phyloP scores from a whole-genome alignment of 1,140 invertebrate species.

The Halictus rubicundus region DNA sequence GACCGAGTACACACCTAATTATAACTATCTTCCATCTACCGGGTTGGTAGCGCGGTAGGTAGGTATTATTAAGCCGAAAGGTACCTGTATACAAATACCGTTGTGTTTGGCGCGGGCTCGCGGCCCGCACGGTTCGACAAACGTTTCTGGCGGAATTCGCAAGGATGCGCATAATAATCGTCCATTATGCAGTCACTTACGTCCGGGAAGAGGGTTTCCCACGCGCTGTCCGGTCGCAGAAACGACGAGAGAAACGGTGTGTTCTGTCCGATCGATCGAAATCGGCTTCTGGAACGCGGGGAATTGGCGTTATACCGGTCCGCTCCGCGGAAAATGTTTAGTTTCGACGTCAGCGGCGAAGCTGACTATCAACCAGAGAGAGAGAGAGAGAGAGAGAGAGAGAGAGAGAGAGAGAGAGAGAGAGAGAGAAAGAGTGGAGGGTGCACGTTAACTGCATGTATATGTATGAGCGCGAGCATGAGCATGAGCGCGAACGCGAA shows the following conservation, averaged over 20 bases:
- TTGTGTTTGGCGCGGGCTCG: conserved; percentile 61
- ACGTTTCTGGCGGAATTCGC: conserved; percentile 74
- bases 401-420: neutral
- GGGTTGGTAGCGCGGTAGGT: conserved; percentile 58
- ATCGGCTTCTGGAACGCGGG: conserved; percentile 14
- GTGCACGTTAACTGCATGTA: too few species aligned
- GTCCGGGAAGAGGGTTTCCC: conserved; percentile 75
- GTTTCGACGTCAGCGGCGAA: neutral
- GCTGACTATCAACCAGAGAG: neutral
- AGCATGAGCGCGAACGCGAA: too few species aligned
- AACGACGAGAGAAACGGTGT: too few species aligned
- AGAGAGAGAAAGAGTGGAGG: neutral
- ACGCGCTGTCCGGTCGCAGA: conserved; percentile 61
- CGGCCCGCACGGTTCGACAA: conserved; percentile 71
- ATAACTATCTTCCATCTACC: conserved; percentile 79
- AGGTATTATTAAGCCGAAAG: conserved; percentile 76
- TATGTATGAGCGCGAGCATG: too few species aligned
- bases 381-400: neutral
- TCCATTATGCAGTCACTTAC: conserved; percentile 74
- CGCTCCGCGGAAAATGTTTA: conserved; percentile 15
- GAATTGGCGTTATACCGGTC: neutral
- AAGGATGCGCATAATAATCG: conserved; percentile 78
- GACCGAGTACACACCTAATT: conserved; percentile 77
- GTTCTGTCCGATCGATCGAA: conserved; percentile 36
- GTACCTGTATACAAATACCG: conserved; percentile 57